These are phyloP conservation scores for Philypnodon macrostomus DNA, from an alignment of 2,797 vertebrate species.

Conservation along the genomic window DNA sequence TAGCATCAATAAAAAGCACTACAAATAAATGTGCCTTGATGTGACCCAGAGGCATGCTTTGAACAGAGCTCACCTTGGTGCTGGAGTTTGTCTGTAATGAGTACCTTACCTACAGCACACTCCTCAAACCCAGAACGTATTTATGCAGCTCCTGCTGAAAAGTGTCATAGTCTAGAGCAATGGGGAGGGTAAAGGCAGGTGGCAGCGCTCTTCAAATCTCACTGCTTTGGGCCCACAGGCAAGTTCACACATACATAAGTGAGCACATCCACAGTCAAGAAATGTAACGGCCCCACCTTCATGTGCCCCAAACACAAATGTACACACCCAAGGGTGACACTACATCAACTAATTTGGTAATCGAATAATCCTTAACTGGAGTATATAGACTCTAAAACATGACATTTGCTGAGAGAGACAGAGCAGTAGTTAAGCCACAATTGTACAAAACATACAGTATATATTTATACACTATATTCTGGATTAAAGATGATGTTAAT, in stretches of 20 bases:
- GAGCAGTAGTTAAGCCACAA: no score
- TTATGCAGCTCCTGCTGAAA: constrained; percentile 15
- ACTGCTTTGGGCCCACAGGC: constrained; percentile 13
- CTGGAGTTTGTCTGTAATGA: constrained; percentile 19
- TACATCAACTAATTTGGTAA: no score
- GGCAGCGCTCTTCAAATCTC: constrained; percentile 6
- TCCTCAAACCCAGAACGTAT: not conserved
- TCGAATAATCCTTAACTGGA: no score
- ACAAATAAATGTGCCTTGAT: constrained; percentile 23
- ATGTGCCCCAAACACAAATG: not conserved
- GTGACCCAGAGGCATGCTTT: constrained; percentile 21
- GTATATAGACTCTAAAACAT: no score
- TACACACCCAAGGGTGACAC: constrained; percentile 1
- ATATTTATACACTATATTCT: no score
- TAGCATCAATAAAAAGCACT: constrained; percentile 15
- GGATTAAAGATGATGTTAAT: no score
- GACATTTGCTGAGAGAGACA: no score
- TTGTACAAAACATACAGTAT: no score
- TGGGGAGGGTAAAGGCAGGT: constrained; percentile 5
- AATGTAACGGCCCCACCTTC: constrained; percentile 1
- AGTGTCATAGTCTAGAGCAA: not conserved
- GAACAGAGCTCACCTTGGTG: constrained; percentile 21
- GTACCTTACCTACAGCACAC: constrained; percentile 8
- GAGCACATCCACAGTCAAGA: constrained; percentile 5
- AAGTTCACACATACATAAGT: constrained; percentile 11